Evolutionary conservation across 2,888 invertebrate genomes (phyloP).

Genomic region (Matsumyia berberina): DNA sequence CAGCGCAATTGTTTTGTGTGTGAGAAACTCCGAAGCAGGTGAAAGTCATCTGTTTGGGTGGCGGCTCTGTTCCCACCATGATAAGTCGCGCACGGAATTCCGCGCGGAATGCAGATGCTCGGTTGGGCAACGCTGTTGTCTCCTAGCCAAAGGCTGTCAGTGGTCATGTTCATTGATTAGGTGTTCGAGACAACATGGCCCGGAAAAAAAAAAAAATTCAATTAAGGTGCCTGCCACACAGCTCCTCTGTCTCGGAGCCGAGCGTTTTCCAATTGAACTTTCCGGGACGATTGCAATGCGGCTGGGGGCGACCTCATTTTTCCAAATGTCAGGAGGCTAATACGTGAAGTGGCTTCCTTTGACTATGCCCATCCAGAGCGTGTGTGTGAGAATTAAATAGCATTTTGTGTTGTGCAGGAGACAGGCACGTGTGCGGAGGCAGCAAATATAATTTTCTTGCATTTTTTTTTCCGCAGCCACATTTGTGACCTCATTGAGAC

Average conservation of each 20-base stretch:
- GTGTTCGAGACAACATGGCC: constrained; percentile 33
- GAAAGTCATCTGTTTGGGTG: constrained; percentile 69
- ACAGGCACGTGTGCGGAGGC: constrained; percentile 54
- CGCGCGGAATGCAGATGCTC: constrained; percentile 22
- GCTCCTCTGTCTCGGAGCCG: not conserved
- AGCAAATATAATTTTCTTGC: constrained; percentile 47
- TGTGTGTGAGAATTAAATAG: constrained; percentile 57
- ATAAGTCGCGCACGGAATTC: constrained; percentile 30
- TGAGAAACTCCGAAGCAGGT: constrained; percentile 56
- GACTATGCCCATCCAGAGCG: constrained; percentile 39
- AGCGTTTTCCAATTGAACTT: constrained; percentile 65
- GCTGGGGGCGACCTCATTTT: constrained; percentile 71
- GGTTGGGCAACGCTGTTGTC: constrained; percentile 24
- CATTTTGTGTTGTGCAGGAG: constrained; percentile 36
- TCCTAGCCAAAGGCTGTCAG: constrained; percentile 37
- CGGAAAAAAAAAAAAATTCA: constrained; percentile 40
- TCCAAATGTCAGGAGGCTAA: constrained; percentile 83
- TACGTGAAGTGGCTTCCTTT: constrained; percentile 82
- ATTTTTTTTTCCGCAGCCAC: constrained; percentile 33
- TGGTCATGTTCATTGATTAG: constrained; percentile 72
- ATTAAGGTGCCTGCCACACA: constrained; percentile 53
- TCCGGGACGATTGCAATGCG: constrained; percentile 52
- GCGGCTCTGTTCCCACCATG: constrained; percentile 60
- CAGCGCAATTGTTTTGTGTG: not conserved
- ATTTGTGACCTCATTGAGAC: constrained; percentile 73